Conservation (phyloP, 2,888 invertebrate genomes). For the Electrophaes corylata region DNA sequence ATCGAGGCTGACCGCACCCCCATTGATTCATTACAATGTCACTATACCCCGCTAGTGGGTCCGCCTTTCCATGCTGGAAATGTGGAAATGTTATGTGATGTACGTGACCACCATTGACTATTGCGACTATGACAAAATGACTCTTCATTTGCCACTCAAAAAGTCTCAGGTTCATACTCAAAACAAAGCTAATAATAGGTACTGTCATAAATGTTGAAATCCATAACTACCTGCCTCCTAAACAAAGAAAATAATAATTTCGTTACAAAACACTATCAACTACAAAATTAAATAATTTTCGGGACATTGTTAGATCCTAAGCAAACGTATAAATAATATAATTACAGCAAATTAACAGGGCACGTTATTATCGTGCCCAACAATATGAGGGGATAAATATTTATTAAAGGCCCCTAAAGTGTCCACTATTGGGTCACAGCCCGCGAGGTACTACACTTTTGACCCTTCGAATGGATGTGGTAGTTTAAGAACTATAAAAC, state of each 20-base stretch:
- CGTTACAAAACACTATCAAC: conserved; percentile 23
- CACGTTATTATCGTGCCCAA: conserved; percentile 50
- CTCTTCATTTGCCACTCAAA: too few relatives aligned
- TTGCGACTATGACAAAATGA: too few relatives aligned
- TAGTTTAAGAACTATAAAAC: conserved; percentile 19
- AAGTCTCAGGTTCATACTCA: too few relatives aligned
- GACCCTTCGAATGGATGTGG: conserved; percentile 49
- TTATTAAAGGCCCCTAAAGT: conserved; percentile 76
- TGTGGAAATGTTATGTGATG: too few relatives aligned
- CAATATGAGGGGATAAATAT: conserved; percentile 81
- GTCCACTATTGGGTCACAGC: conserved; percentile 75
- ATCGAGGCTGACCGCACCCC: conserved; percentile 26
- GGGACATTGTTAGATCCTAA: conserved; percentile 57
- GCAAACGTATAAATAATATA: conserved; percentile 74
- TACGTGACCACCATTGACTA: too few relatives aligned
- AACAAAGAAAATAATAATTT: conserved; percentile 20
- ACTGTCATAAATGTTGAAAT: conserved; percentile 1
- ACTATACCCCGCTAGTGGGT: not conserved
- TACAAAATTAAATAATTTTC: conserved; percentile 35
- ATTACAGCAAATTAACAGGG: conserved; percentile 62
- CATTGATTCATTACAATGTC: conserved; percentile 28
- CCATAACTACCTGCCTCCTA: too few relatives aligned
- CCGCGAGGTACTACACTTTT: conserved; percentile 38
- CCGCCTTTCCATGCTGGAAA: not conserved
- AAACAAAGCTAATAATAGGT: too few relatives aligned